A percentile compares a stretch with the other conserved stretches of the same genome.
phyloP scores from a whole-genome alignment of 2,797 vertebrate species.

The Neopelma chrysocephalum region DNA sequence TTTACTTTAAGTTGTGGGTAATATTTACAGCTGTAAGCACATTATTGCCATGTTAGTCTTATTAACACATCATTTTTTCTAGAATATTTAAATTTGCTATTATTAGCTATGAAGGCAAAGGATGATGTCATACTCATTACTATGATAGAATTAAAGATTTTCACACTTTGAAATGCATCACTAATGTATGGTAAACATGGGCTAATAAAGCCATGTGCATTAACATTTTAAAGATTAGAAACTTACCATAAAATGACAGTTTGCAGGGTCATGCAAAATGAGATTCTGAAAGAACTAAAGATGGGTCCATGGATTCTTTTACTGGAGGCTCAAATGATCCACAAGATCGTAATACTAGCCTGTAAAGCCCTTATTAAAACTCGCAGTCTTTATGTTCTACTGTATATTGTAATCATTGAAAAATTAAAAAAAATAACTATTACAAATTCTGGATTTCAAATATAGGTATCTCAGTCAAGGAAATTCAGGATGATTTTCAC shows the following conservation, averaged over 20 bases:
- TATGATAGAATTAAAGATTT: background rate
- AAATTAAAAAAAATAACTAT: background rate
- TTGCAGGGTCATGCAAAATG: background rate
- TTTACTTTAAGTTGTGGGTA: background rate
- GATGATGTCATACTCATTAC: background rate
- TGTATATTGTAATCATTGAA: background rate
- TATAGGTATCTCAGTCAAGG: background rate
- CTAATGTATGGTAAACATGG: rapidly evolving
- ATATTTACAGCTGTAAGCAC: background rate
- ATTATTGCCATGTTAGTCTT: background rate
- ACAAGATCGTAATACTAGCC: background rate
- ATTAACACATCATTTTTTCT: background rate
- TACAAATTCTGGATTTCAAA: background rate
- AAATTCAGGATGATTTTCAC: background rate
- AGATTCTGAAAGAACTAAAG: background rate
- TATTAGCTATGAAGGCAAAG: background rate
- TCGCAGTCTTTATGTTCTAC: background rate
- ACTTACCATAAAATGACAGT: background rate
- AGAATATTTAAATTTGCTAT: background rate
- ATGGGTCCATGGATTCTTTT: background rate
- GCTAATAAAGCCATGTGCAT: background rate
- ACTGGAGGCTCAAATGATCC: background rate
- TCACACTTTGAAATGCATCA: background rate
- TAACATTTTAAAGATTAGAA: background rate
- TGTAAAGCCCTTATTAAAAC: background rate